Evolutionary conservation across 1,140 invertebrate genomes (phyloP), one percentile per base, ranked within the genome.

Genomic region (Geopemphigus sp.): DNA sequence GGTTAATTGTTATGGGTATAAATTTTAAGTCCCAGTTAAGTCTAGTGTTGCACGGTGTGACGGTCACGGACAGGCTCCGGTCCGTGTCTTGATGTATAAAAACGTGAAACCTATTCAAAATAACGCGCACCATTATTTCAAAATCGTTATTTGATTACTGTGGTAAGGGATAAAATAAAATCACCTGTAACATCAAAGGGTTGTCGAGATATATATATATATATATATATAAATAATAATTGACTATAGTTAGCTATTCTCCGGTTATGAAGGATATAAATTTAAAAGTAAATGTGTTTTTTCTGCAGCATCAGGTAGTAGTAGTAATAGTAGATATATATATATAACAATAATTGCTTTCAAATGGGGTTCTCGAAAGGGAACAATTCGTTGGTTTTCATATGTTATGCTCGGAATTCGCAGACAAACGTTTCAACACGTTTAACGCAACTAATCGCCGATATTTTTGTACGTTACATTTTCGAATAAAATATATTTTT

Each of bases 21-120:
- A 78, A 78, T 50, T 59, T 78, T 22, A 78, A 26, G 0, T 61
- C 32, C 74, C 74, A 78, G 8, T 78, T 63, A 6, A 78, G 39
- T 22, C 24, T 47, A 5, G 57, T 19, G 8, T 59, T 61, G 39
- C 57, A 63, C 17, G 74, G 74, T 4, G 74, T 47, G 24, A 78
- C 74, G 4, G 74, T 78, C 15, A 78, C 39, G 39, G 57, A 61
- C 17, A 78, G 56, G 50, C 15, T 63, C 19, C 39, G 56, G 22
- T 50, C 57, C 1, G 57, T 50, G n/a, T 63, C 57, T 78, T 78
- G 74, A 47, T 15, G 74, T 63, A 78, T 24, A 15, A 78, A 63
- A 63, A 78, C 17, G 15, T 63, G 17, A 26, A 63, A 61, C 17
- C 74, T 78, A n/a, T 59, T 61, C 22, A 57, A 57, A 76, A 32